Evolutionary conservation across 2,888 invertebrate species (phyloP).

Genomic region (Malthinus flaveolus): DNA sequence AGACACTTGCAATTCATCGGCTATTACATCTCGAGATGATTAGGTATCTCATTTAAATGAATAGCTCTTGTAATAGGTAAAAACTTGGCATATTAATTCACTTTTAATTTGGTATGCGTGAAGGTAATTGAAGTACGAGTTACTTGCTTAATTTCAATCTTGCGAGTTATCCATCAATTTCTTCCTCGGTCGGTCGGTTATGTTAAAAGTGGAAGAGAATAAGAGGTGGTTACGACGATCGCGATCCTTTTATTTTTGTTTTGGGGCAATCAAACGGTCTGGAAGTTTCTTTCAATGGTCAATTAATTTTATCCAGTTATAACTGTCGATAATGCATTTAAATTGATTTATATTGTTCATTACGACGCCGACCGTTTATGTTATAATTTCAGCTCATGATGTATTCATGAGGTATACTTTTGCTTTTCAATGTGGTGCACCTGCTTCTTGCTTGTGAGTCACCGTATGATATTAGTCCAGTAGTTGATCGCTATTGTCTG

Average conservation of each 20-base stretch:
- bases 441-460: constrained; percentile 20
- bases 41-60: constrained; percentile 25
- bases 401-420: constrained; percentile 24
- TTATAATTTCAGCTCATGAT: not conserved
- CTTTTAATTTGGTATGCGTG: constrained; percentile 7
- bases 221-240: no score
- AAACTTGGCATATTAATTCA: constrained; percentile 15
- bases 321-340: no score
- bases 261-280: no score
- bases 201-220: no score
- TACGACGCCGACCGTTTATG: no score
- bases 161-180: no score
- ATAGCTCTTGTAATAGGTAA: constrained; percentile 14
- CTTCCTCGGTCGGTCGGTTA: no score
- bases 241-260: no score
- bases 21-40: constrained; percentile 28
- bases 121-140: not conserved
- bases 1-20: constrained; percentile 24
- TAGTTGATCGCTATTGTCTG: constrained; percentile 27
- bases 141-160: no score
- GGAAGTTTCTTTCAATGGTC: no score
- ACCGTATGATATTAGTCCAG: constrained; percentile 18
- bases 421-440: constrained; percentile 25
- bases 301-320: no score
- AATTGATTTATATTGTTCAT: no score